Percentiles rank a stretch among this genome's conserved stretches.
Conservation (phyloP, 1,140 invertebrate genomes). For the Radopholus similis region DNA sequence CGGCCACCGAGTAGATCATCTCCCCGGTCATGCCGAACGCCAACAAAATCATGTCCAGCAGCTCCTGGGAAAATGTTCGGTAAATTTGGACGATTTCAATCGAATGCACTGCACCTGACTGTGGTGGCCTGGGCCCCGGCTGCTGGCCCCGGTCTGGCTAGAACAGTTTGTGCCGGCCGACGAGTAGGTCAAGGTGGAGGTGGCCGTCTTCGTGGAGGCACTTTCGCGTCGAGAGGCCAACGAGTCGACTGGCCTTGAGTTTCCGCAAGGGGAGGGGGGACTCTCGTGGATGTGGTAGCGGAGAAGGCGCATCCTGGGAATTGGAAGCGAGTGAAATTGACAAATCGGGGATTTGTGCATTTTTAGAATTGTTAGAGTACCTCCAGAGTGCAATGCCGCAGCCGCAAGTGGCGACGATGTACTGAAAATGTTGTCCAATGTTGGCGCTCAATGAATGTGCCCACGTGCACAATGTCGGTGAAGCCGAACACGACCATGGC, state of each 20-base stretch:
- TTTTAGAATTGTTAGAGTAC: too few relatives aligned
- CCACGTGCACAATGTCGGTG: constrained; percentile 54
- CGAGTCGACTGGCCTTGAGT: too few relatives aligned
- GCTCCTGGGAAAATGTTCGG: constrained; percentile 32
- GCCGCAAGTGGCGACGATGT: constrained; percentile 43
- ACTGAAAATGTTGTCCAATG: constrained; percentile 19
- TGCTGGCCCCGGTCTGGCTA: neutral
- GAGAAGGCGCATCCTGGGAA: constrained; percentile 44
- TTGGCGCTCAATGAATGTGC: neutral
- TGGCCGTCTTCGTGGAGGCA: neutral
- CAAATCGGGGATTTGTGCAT: too few relatives aligned
- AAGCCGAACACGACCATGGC: constrained; percentile 54
- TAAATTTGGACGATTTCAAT: neutral
- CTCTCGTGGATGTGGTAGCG: constrained; percentile 35
- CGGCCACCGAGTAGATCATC: constrained; percentile 56
- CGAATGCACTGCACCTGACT: constrained; percentile 5
- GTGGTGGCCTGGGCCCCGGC: neutral
- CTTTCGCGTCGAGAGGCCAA: neutral
- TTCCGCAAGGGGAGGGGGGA: neutral
- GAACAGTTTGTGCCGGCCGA: neutral
- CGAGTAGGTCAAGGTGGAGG: neutral
- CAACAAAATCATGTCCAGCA: constrained; percentile 53
- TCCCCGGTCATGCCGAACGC: constrained; percentile 54
- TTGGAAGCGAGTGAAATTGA: neutral
- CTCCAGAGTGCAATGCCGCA: constrained; percentile 48